Conservation (phyloP, 2,888 invertebrate species). For the Oegoconia quadripuncta region DNA sequence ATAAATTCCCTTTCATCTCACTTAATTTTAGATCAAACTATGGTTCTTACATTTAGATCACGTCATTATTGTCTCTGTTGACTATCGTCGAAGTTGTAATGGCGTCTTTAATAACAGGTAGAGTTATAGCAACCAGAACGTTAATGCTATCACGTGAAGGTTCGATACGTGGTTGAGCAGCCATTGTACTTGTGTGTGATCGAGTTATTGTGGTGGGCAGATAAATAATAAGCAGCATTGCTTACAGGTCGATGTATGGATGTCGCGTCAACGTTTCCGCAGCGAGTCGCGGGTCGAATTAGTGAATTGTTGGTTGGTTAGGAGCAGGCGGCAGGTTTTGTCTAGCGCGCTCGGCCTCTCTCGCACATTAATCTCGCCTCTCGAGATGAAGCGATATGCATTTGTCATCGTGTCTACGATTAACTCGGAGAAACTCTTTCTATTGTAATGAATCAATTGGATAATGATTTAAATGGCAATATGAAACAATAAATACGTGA, state of each 20-base stretch:
- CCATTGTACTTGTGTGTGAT: conserved; percentile 35
- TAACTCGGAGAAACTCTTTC: conserved; percentile 65
- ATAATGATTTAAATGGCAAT: conserved; percentile 56
- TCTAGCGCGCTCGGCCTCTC: conserved; percentile 61
- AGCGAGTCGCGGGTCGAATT: conserved; percentile 56
- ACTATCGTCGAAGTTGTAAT: conserved; percentile 33
- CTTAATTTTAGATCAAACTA: conserved; percentile 76
- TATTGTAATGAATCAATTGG: conserved; percentile 71
- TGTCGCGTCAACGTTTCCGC: conserved; percentile 61
- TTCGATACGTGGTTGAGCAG: conserved; percentile 21
- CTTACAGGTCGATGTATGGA: conserved; percentile 57
- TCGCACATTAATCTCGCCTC: conserved; percentile 68
- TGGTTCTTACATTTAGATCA: conserved; percentile 74
- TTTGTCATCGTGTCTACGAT: conserved; percentile 75
- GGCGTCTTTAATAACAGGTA: conserved; percentile 32
- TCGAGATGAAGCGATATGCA: conserved; percentile 75
- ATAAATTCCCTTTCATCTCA: conserved; percentile 74
- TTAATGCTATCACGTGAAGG: conserved; percentile 29
- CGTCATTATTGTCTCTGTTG: conserved; percentile 70
- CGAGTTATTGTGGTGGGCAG: conserved; percentile 49
- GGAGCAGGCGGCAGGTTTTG: conserved; percentile 68
- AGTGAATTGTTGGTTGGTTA: conserved; percentile 56
- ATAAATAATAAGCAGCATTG: conserved; percentile 75
- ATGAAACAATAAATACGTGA: conserved; percentile 31
- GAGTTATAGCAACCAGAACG: conserved; percentile 29